Evolutionary conservation across 92 coral and sea anemone genomes (phyloP), one percentile per base, ranked within the genome.

Genomic region (Nematostella vectensis): DNA sequence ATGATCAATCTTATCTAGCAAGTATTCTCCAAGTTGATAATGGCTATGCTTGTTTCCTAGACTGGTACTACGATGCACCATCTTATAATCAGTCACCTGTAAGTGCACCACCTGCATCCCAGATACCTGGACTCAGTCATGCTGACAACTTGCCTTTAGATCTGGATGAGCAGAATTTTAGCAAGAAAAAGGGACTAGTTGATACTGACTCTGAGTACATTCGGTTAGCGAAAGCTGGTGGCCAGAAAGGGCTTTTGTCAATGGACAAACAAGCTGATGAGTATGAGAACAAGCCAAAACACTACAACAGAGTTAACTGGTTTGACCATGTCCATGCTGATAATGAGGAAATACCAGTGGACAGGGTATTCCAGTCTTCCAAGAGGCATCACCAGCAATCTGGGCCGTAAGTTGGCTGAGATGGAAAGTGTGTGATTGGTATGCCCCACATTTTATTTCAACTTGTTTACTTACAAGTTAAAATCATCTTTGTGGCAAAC

Each of bases 271-370:
- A n/a, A n/a, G n/a, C n/a, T n/a, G n/a, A n/a, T 0, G 87, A 80
- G 30, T 76, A 83, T 27, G 79, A 71, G 8, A 33, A 70, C 2
- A 86, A 93, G 47, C 99, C 99, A 26, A n/a, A n/a, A n/a, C n/a
- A n/a, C n/a, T n/a, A n/a, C n/a, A n/a, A n/a, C n/a, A n/a, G 71
- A 96, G 28, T 96, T 87, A 96, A 93, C 3, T 93, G 99, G 99
- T 86, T 93, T 75, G 99, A 93, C 47, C 97, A 89, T 49, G 73
- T 76, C 25, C 78, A 75, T 25, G 71, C 79, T 10, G 69, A 47
- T 39, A 81, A 62, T 1, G 75, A 39, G 9, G 45, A 21, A 11
- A 67, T 57, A 31, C 61, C 61, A 20, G 37, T 51, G 12, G 49
- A 27, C 48, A 40, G 61, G 8, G 25, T 62, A 2, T 43, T 28